A percentile compares a stretch with the other conserved stretches of the same genome.
Conservation (phyloP, 2,888 invertebrate genomes). For the Lathronympha strigana region DNA sequence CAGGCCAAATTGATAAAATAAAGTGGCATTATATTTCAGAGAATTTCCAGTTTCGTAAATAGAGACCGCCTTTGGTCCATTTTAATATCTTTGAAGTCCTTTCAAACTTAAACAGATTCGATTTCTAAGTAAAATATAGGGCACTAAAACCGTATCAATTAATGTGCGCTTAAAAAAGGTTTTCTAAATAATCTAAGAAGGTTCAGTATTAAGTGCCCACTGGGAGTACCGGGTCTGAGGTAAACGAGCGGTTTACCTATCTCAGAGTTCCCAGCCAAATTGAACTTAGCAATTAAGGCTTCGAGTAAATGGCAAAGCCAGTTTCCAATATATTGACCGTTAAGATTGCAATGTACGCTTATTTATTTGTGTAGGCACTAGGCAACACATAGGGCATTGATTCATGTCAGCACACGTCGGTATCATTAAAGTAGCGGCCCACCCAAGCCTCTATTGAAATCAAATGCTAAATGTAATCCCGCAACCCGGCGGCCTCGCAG, state of each 20-base stretch:
- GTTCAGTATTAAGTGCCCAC: no score
- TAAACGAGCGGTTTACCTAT: not conserved
- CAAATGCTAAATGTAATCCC: slow-evolving; percentile 52
- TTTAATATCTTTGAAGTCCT: not conserved
- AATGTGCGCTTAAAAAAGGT: no score
- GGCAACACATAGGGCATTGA: slow-evolving; percentile 35
- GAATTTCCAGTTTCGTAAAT: not conserved
- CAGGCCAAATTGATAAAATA: not conserved
- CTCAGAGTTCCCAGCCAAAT: slow-evolving; percentile 2
- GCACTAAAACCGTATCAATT: not conserved
- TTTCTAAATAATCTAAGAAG: no score
- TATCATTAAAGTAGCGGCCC: slow-evolving; percentile 39
- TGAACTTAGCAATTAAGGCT: slow-evolving; percentile 7
- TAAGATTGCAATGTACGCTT: slow-evolving; percentile 18
- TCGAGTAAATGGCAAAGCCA: slow-evolving; percentile 12
- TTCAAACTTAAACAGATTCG: not conserved
- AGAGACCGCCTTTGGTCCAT: not conserved
- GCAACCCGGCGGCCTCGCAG: slow-evolving; percentile 56
- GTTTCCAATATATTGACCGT: slow-evolving; percentile 12
- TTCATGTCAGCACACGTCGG: slow-evolving; percentile 32
- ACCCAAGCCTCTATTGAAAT: slow-evolving; percentile 47
- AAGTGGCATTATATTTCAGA: not conserved
- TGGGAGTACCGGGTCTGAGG: no score
- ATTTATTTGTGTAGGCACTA: slow-evolving; percentile 29
- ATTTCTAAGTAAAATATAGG: not conserved